Evolutionary conservation across 2,113 vertebrate species (phyloP).

Genomic region (Mormoops blainvillei): DNA sequence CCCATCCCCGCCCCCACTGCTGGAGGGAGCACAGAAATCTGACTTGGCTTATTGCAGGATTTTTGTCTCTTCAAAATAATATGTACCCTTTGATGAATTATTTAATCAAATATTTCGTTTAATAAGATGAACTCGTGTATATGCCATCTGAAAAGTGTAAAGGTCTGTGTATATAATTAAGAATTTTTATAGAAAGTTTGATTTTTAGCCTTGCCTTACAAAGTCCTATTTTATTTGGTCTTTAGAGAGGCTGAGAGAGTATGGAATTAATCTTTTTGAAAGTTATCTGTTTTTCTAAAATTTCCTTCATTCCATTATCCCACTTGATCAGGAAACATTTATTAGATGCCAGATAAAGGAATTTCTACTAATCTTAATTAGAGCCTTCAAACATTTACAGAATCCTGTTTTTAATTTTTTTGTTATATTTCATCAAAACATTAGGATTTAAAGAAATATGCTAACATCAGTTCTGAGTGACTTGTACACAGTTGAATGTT

Average conservation of each 20-base stretch:
- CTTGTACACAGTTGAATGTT: not conserved
- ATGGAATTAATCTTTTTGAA: constrained; percentile 31
- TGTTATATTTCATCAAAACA: not conserved
- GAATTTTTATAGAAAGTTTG: not conserved
- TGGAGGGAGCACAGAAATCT: not conserved
- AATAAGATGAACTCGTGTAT: not conserved
- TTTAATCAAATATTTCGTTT: not conserved
- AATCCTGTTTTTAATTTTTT: constrained; percentile 27
- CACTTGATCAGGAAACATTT: not conserved
- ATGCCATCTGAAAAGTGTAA: not conserved
- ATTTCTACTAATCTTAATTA: not conserved
- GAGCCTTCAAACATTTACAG: constrained; percentile 28
- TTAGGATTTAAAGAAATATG: constrained; percentile 33
- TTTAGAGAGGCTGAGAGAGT: not conserved
- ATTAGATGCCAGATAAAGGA: not conserved
- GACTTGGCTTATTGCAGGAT: not conserved
- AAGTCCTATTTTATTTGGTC: not conserved
- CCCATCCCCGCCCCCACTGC: not conserved
- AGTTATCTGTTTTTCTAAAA: constrained; percentile 25
- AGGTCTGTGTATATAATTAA: not conserved
- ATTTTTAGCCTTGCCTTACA: not conserved
- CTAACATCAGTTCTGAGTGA: constrained; percentile 26
- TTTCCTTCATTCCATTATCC: not conserved
- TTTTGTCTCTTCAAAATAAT: not conserved
- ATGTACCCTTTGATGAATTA: not conserved